Evolutionary conservation across 1,140 invertebrate genomes (phyloP).

Genomic region (Pseudobourletiella spinata): DNA sequence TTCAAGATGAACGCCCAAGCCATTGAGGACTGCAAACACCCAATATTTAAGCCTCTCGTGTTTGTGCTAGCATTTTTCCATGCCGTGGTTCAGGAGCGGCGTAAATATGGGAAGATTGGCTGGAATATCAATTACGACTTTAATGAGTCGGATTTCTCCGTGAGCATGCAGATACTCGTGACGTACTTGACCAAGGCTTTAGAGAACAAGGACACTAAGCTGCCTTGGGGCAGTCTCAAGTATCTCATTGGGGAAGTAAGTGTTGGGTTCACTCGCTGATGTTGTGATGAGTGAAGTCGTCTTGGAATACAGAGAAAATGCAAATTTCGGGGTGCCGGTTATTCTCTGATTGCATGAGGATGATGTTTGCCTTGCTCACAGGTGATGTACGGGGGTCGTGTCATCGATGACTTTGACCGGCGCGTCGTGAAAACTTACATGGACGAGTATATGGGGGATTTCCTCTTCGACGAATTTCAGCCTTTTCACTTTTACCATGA

Average conservation of each 20-base stretch:
- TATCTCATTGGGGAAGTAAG: constrained; percentile 78
- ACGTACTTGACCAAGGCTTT: constrained; percentile 67
- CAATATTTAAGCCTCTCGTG: constrained; percentile 62
- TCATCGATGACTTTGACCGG: constrained; percentile 81
- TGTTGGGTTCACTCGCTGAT: not conserved
- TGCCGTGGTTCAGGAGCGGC: constrained; percentile 54
- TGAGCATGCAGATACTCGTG: constrained; percentile 70
- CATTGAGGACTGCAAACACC: constrained; percentile 61
- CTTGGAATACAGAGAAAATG: too few relatives aligned
- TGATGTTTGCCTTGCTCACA: too few relatives aligned
- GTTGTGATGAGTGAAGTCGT: too few relatives aligned
- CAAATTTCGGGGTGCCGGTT: too few relatives aligned
- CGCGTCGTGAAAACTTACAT: constrained; percentile 76
- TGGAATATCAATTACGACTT: constrained; percentile 92
- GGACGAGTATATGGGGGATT: constrained; percentile 89
- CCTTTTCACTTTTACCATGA: constrained; percentile 79
- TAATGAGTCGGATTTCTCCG: constrained; percentile 81
- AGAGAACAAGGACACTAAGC: constrained; percentile 49
- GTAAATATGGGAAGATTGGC: constrained; percentile 85
- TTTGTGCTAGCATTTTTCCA: constrained; percentile 85
- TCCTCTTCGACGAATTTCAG: constrained; percentile 79
- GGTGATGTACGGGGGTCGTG: constrained; percentile 87
- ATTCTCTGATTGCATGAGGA: too few relatives aligned
- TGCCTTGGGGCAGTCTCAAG: constrained; percentile 81
- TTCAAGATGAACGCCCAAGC: constrained; percentile 64